Evolutionary conservation across 2,888 invertebrate genomes (phyloP), one percentile per base, ranked within the genome.

Genomic region (Machimus atricapillus): DNA sequence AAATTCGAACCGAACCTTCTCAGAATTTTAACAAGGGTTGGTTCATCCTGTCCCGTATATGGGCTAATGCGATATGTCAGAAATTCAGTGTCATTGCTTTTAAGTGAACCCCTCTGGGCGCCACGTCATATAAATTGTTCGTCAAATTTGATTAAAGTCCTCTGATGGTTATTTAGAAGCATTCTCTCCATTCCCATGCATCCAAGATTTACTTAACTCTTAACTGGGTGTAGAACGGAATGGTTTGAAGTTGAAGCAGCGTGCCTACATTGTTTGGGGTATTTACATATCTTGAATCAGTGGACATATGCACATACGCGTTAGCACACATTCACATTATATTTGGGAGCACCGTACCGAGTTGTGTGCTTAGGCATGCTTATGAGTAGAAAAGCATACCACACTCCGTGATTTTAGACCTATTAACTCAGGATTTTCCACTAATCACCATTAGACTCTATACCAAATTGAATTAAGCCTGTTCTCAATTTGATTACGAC

Each of bases 11-110:
- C 37, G 34, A 37, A 76, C 76, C 16, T 34, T 76, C 34, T 16
- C 37, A 76, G 76, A 76, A 76, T 76, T 76, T 76, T 76, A 76
- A 76, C 76, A 76, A 76, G 76, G 34, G 34, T 74, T 58, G 58
- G 7, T 9, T 19, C 23, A 9, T 27, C 66, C 27, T 12, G 23
- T 12, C 12, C 66, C 12, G 56, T 12, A 12, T 66, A 9, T 66
- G 66, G 23, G 1, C 66, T 66, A 66, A 27, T 66, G 66, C 23
- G 66, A 66, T 27, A 66, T 66, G 66, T 66, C 27, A 66, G 66
- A 66, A 66, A 66, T 66, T 66, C 23, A 19, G 66, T 66, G 23
- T 66, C 66, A 66, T 66, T 66, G 66, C 66, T 66, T 66, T 66
- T 66, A 66, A 66, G 66, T 66, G 66, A 66, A 27, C 66, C 66